These are phyloP conservation scores for Eudyptes chrysolophus DNA, from an alignment of 2,113 vertebrate genomes.

Conservation along the genomic window DNA sequence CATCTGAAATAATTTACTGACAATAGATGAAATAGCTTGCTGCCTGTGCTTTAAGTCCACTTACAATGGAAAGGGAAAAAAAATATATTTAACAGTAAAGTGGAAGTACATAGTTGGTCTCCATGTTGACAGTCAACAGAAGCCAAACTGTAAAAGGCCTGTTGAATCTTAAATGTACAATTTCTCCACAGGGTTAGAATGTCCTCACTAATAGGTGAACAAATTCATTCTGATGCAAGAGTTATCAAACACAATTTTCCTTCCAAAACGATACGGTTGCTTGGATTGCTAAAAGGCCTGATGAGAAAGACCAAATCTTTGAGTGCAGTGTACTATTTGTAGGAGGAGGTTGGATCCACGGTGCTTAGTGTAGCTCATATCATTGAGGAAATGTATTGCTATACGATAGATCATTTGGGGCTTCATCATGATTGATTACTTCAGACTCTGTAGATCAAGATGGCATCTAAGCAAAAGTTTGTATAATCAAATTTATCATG, in stretches of 20 bases:
- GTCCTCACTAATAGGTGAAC: neutral
- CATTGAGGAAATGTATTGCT: neutral
- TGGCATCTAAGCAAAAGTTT: neutral
- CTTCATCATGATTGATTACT: neutral
- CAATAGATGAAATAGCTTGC: neutral
- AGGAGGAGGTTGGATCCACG: neutral
- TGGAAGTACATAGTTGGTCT: neutral
- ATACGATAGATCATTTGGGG: neutral
- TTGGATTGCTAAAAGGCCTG: neutral
- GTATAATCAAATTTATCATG: neutral
- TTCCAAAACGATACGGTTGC: accelerated
- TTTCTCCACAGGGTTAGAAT: neutral
- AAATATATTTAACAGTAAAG: neutral
- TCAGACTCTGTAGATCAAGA: neutral
- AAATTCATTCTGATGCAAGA: neutral
- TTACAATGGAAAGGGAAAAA: neutral
- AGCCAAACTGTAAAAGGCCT: neutral
- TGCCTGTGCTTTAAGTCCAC: neutral
- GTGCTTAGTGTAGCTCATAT: neutral
- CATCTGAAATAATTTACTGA: neutral
- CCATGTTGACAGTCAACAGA: neutral
- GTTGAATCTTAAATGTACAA: neutral
- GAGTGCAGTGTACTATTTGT: neutral
- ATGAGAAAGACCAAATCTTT: neutral
- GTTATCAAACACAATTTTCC: neutral